Evolutionary conservation across 2,888 invertebrate species (phyloP), one percentile per base, ranked within the genome.

Genomic region (Meiosimyza decipiens): DNA sequence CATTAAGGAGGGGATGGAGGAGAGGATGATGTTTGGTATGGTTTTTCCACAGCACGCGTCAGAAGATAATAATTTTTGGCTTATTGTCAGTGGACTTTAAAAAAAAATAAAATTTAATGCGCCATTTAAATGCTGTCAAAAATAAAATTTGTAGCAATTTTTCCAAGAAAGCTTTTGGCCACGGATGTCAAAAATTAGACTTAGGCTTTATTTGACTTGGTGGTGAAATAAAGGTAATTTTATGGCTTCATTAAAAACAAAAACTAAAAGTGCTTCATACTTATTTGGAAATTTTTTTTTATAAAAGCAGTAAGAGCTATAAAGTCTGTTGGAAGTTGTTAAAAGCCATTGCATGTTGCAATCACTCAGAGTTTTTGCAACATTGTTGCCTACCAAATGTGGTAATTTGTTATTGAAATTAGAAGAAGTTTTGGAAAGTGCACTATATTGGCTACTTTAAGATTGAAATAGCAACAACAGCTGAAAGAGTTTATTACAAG

Each of bases 331-430:
- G 40, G 9, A 79, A 83, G 82, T 81, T 81, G 77, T 81, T 82
- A 84, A 84, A 84, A 83, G 83, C 82, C 82, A 83, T 84, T 84
- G 82, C 80, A 83, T 83, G 40, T 40, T 5, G 40, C 40, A 40
- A 5, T 40, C 40, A 40, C 40, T 40, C 40, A 40, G 40, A 9
- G 9, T 6, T 6, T 40, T 40, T 40, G 40, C 40, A 9, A 40
- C 40, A 40, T 40, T 40, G 9, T 9, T 40, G 40, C 40, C 9
- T 28, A 28, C 40, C 40, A 40, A 40, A 40, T 40, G 9, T 7
- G 9, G 2, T 7, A 5, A 40, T 40, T 40, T 40, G 9, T 40
- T 1, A 40, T 9, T 40, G 6, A 1, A 1, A 40, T 40, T 40
- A 9, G 40, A 40, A 9, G 9, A 40, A 9, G 9, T 40, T 7